These are phyloP conservation scores for Drosophila sechellia DNA, from an alignment of 1,140 invertebrate genomes.

Conservation along the genomic window DNA sequence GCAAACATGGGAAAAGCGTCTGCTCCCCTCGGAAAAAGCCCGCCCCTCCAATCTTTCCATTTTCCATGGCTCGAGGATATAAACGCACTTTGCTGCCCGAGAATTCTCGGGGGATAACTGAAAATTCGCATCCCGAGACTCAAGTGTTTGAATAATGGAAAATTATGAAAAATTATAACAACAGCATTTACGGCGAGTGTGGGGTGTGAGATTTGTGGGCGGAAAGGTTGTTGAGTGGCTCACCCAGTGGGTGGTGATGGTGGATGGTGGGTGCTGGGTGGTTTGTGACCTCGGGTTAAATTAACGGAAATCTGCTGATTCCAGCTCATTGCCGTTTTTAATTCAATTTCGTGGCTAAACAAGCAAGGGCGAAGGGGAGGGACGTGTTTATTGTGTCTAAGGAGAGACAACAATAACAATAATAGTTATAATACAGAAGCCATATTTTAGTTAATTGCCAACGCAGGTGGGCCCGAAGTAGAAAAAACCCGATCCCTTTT, in stretches of 20 bases:
- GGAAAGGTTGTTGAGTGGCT: slow-evolving; percentile 17
- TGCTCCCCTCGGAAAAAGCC: slow-evolving; percentile 16
- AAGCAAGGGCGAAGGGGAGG: slow-evolving; percentile 45
- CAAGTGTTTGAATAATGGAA: slow-evolving; percentile 82
- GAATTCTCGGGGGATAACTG: slow-evolving; percentile 64
- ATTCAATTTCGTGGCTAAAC: slow-evolving; percentile 79
- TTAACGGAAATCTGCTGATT: slow-evolving; percentile 84
- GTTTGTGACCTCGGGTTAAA: slow-evolving; percentile 53
- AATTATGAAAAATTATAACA: slow-evolving; percentile 82
- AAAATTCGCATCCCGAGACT: slow-evolving; percentile 39
- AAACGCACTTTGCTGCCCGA: slow-evolving; percentile 71
- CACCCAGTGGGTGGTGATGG: slow-evolving; percentile 13
- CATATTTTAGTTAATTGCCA: slow-evolving; percentile 71
- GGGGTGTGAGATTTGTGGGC: slow-evolving; percentile 41
- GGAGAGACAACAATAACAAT: slow-evolving; percentile 48
- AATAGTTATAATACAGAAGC: slow-evolving; percentile 50
- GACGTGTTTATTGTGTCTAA: slow-evolving; percentile 56
- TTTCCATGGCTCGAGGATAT: slow-evolving; percentile 27
- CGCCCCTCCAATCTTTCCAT: not conserved
- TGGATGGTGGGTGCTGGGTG: not conserved
- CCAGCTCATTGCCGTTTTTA: slow-evolving; percentile 84
- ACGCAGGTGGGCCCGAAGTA: slow-evolving; percentile 63
- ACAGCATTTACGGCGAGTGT: slow-evolving; percentile 35
- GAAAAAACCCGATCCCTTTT: not conserved
- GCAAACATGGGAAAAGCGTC: slow-evolving; percentile 65